Base-by-base conservation (phyloP, 2,888 invertebrate genomes). In the Ormia ochracea region DNA sequence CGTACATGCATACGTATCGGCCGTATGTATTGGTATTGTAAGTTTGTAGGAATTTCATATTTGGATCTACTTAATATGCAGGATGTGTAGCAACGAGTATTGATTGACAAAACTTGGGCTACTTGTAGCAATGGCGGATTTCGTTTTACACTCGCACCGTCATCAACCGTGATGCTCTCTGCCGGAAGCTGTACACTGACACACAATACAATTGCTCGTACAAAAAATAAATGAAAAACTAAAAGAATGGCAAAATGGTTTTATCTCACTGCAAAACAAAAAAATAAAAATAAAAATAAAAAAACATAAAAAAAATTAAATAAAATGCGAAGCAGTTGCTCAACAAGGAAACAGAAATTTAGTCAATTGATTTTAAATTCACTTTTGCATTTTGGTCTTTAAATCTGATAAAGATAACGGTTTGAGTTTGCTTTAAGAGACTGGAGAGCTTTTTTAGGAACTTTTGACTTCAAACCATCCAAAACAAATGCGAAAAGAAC, bases 101-200 rank as follows among this genome's bases (percentile, higher is more conserved):
- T 77, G 76, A 77, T 81, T 81, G 81, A 77, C 77, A 77, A 74
- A 77, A 77, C 74, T 81, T 81, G 74, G 73, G 52, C 73, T 73
- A 81, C 73, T 81, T 76, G 77, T 52, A 76, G 63, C 38, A 52
- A 73, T 65, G 77, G 63, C 59, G 77, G 77, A 65, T 66, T 65
- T 28, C 61, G 14, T 56, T 73, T 26, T 23, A 36, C 17, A 23
- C 65, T 52, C 36, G 17, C 23, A 38, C 59, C 65, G 50, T 52
- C 26, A 63, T 14, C 65, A 50, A 33, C 59, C 48, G 52, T 45
- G 58, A 66, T 69, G 41, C 33, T 66, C 69, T 74, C 63, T 70
- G 78, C 69, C 78, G 78, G 74, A 74, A 74, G 74, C 63, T 43
- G 23, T 43, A n/a, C n/a, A 58, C 56, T 58, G 54, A 72, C 66